These are phyloP conservation scores for Spinus olivaceus DNA, from an alignment of 2,797 vertebrate species.

Conservation along the genomic window DNA sequence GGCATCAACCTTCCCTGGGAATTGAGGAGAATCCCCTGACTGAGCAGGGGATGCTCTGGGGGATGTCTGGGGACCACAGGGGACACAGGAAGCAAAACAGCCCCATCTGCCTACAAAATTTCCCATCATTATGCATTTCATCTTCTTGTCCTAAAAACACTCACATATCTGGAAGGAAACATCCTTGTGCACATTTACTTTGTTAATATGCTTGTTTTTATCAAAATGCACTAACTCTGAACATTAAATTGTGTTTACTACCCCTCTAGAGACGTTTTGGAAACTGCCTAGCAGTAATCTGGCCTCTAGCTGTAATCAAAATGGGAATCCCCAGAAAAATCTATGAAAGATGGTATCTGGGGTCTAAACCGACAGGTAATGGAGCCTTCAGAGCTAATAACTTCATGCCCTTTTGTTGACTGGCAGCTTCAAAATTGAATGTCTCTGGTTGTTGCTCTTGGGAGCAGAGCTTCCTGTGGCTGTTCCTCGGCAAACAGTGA, in stretches of 20 bases:
- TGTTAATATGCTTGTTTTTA: neutral
- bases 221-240: neutral
- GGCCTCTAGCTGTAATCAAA: neutral
- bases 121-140: neutral
- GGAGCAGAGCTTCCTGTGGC: constrained; percentile 55
- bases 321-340: constrained; percentile 49
- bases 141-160: neutral
- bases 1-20: neutral
- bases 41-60: neutral
- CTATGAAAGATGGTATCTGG: constrained; percentile 31
- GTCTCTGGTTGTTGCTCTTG: constrained; percentile 56
- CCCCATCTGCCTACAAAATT: neutral
- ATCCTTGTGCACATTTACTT: neutral
- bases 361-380: constrained; percentile 41
- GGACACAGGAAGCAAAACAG: neutral
- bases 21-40: neutral
- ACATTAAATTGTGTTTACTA: neutral
- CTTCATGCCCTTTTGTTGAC: constrained; percentile 58
- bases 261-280: neutral
- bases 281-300: neutral
- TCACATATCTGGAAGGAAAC: neutral
- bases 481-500: constrained; percentile 51
- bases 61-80: neutral
- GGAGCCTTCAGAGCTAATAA: constrained; percentile 57
- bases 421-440: constrained; percentile 70